phyloP scores from a whole-genome alignment of 92 coral and sea anemone genomes.

The Pocillopora meandrina region DNA sequence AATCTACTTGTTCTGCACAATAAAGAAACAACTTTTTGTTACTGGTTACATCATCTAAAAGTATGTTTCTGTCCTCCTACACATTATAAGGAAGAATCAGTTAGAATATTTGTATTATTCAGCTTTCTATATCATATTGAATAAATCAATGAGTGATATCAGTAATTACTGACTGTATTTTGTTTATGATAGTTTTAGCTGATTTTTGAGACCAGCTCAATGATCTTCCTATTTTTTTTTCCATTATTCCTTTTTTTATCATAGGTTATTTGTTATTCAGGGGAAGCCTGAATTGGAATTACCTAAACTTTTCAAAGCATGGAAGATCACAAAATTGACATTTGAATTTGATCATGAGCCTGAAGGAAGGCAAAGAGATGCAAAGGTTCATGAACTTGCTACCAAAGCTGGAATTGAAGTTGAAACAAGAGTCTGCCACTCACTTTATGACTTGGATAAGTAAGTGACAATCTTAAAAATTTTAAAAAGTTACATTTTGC shows the following conservation, averaged over 20 bases:
- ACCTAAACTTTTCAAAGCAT: constrained; percentile 57
- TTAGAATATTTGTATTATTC: no score
- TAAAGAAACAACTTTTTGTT: no score
- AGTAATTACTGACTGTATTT: no score
- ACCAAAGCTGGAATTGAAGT: constrained; percentile 46
- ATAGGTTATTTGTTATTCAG: constrained; percentile 59
- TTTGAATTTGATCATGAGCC: constrained; percentile 71
- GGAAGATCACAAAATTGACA: constrained; percentile 64
- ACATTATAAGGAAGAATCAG: no score
- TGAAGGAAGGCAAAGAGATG: constrained; percentile 54
- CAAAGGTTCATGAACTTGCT: constrained; percentile 55
- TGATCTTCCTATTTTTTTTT: neutral
- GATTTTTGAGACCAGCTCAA: neutral
- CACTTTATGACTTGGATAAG: constrained; percentile 65
- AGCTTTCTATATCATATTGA: no score
- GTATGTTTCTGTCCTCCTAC: no score
- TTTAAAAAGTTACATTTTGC: neutral
- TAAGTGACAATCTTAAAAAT: constrained; percentile 25
- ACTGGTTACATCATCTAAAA: no score
- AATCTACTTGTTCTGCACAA: no score
- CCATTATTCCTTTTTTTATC: neutral
- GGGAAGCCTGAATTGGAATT: constrained; percentile 57
- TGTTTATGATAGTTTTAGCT: no score
- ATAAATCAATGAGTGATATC: no score
- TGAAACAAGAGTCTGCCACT: constrained; percentile 56